Evolutionary conservation across 2,113 vertebrate genomes (phyloP).

Genomic region (Daubentonia madagascariensis): DNA sequence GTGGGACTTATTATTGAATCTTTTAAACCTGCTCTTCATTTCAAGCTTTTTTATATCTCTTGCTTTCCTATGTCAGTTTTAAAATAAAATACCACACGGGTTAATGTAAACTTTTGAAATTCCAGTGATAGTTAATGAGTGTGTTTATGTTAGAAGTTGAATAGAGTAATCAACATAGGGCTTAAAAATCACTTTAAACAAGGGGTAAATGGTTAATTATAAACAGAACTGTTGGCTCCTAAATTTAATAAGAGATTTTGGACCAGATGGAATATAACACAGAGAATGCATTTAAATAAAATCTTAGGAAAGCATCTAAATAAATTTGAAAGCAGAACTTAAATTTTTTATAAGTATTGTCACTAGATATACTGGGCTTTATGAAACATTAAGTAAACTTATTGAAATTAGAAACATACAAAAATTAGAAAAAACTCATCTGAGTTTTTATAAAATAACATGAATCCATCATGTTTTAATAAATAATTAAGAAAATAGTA

Average conservation of each 20-base stretch:
- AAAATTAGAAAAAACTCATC: constrained; percentile 21
- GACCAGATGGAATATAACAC: neutral
- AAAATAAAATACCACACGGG: constrained; percentile 53
- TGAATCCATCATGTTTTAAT: neutral
- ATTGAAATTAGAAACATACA: constrained; percentile 20
- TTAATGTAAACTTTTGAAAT: constrained; percentile 69
- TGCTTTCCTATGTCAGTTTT: constrained; percentile 51
- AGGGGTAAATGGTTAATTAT: constrained; percentile 40
- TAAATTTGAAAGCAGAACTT: constrained; percentile 39
- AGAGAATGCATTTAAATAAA: constrained; percentile 16
- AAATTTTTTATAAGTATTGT: neutral
- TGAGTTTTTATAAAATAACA: constrained; percentile 39
- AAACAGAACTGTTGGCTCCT: neutral
- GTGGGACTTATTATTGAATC: neutral
- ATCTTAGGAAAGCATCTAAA: constrained; percentile 48
- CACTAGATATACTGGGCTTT: constrained; percentile 1
- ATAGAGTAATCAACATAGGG: neutral
- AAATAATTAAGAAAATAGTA: constrained; percentile 18
- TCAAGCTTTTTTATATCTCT: constrained; percentile 48
- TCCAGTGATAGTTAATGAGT: constrained; percentile 47
- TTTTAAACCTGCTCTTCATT: constrained; percentile 58
- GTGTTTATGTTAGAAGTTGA: constrained; percentile 28
- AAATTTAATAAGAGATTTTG: constrained; percentile 45
- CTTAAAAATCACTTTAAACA: constrained; percentile 61
- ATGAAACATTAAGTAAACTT: constrained; percentile 51